A percentile compares a stretch with the other conserved stretches of the same genome.
These are phyloP conservation scores for Laticauda colubrina DNA, from an alignment of 2,113 vertebrate genomes.

Conservation along the genomic window DNA sequence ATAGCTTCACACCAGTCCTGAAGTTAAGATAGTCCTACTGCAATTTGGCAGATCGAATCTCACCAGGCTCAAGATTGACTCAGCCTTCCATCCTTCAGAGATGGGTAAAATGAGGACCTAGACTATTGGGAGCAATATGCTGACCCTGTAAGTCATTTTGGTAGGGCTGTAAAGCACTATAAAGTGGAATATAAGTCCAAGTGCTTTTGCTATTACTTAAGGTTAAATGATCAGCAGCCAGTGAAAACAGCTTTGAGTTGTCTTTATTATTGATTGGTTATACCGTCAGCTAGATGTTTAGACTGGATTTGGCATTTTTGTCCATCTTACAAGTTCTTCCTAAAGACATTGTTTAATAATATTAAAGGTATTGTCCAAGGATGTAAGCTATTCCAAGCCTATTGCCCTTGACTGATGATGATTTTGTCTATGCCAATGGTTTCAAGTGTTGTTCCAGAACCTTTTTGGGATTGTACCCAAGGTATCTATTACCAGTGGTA, in stretches of 20 bases:
- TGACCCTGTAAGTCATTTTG: no score
- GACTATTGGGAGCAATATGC: no score
- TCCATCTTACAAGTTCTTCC: not conserved
- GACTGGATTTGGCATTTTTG: not conserved
- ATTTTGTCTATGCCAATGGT: not conserved
- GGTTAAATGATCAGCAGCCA: not conserved
- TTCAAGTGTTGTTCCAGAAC: not conserved
- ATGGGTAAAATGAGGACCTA: no score
- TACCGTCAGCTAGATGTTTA: not conserved
- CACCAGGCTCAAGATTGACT: no score
- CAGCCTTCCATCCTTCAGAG: no score
- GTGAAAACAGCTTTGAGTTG: not conserved
- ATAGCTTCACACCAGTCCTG: not conserved
- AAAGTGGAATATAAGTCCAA: no score
- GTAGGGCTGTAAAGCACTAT: no score
- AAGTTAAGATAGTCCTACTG: not conserved
- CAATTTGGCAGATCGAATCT: no score
- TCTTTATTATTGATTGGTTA: not conserved
- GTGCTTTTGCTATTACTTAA: not conserved
- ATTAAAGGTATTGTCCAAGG: not conserved
- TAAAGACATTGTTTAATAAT: not conserved
- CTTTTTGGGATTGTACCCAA: not conserved
- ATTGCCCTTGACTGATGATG: not conserved
- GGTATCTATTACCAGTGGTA: not conserved
- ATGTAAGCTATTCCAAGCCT: not conserved